Conservation (phyloP, 2,797 vertebrate species). For the Forpus xanthops region DNA sequence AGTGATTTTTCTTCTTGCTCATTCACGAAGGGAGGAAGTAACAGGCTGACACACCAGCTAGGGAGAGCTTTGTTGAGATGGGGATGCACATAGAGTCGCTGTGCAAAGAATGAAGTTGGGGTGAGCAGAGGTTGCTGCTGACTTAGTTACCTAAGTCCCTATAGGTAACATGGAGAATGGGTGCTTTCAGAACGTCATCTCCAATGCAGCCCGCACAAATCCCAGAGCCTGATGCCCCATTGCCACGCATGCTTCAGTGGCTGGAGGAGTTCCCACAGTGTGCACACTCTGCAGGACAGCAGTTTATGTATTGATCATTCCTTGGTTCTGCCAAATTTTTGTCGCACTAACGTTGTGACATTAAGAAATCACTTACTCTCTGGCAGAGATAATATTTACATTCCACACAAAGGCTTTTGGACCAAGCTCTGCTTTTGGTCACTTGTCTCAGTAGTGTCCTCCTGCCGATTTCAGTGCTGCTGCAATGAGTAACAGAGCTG, state of each 20-base stretch:
- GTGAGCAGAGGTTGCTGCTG: background rate
- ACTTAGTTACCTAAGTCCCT: too few species aligned
- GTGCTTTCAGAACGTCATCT: fast-evolving
- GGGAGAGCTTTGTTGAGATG: background rate
- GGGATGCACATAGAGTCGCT: fast-evolving
- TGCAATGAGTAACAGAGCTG: background rate
- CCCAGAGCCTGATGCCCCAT: background rate
- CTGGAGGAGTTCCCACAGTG: background rate
- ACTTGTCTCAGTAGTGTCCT: background rate
- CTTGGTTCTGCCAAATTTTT: background rate
- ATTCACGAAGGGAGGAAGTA: background rate
- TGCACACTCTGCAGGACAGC: fast-evolving
- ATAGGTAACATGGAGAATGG: fast-evolving
- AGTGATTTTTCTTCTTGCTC: background rate
- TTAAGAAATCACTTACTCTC: background rate
- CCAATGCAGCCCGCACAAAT: fast-evolving
- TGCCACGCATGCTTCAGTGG: fast-evolving
- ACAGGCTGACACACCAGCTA: background rate
- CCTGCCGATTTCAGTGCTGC: background rate
- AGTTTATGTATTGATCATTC: fast-evolving
- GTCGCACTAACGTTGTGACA: background rate
- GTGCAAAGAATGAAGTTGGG: background rate
- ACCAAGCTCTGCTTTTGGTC: background rate
- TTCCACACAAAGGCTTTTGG: background rate
- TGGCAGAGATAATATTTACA: conserved; percentile 40